Percentiles rank a stretch among this genome's conserved stretches.
These are phyloP conservation scores for Dendrolimus kikuchii DNA, from an alignment of 1,140 invertebrate species.

Conservation along the genomic window DNA sequence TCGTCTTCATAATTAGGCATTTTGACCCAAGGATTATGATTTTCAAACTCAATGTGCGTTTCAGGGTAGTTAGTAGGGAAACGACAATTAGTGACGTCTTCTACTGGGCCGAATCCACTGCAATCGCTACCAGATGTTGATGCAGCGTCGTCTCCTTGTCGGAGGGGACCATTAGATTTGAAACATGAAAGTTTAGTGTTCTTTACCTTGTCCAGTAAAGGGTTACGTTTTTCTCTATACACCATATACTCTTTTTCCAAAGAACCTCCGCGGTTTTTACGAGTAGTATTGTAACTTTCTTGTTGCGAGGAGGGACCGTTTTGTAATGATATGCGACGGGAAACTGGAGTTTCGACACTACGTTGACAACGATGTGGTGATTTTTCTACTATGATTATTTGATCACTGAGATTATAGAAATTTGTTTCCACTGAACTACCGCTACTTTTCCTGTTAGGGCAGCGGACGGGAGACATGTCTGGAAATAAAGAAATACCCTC, in stretches of 20 bases:
- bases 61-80: constrained; percentile 50
- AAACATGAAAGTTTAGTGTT: constrained; percentile 81
- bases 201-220: constrained; percentile 80
- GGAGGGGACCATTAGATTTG: constrained; percentile 67
- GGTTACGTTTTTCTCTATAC: constrained; percentile 77
- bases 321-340: constrained; percentile 61
- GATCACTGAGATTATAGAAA: constrained; percentile 77
- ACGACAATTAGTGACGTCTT: constrained; percentile 60
- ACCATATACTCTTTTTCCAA: constrained; percentile 68
- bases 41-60: constrained; percentile 61
- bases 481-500: constrained; percentile 39
- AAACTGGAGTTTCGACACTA: constrained; percentile 48
- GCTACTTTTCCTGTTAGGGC: constrained; percentile 77
- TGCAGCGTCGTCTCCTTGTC: constrained; percentile 63
- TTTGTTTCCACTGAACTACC: constrained; percentile 79
- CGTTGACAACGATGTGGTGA: constrained; percentile 60
- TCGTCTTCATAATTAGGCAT: constrained; percentile 63
- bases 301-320: constrained; percentile 55
- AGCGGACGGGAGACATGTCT: constrained; percentile 80
- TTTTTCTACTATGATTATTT: constrained; percentile 73
- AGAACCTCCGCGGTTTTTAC: constrained; percentile 68
- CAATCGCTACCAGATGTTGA: constrained; percentile 71
- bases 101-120: constrained; percentile 69
- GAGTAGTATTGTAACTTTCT: constrained; percentile 40
- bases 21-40: constrained; percentile 68